Conservation (phyloP, 2,888 invertebrate genomes). For the Tipula confusa region DNA sequence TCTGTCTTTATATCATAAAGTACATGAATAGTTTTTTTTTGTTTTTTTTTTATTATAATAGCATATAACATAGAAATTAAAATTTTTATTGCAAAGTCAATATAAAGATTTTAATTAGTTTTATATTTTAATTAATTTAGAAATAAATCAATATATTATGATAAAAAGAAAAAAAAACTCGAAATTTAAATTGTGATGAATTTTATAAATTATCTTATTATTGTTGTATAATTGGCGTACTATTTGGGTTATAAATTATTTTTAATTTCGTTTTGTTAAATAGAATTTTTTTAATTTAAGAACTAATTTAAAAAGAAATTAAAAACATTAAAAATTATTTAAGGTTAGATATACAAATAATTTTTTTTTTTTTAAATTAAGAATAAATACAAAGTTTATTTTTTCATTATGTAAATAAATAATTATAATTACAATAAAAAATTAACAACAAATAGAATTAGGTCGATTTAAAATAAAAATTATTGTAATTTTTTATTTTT, state of each 20-base stretch:
- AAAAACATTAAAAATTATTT: too few relatives aligned
- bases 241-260: slow-evolving; percentile 20
- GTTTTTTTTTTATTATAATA: too few relatives aligned
- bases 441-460: background rate
- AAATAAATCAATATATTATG: background rate
- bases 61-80: background rate
- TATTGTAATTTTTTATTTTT: background rate
- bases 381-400: background rate
- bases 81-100: background rate
- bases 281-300: background rate
- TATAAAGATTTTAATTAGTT: background rate
- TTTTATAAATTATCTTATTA: slow-evolving; percentile 25
- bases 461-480: background rate
- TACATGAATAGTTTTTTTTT: background rate
- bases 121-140: background rate
- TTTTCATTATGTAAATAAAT: background rate
- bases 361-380: background rate
- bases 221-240: background rate
- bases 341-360: background rate
- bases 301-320: background rate
- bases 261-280: too few relatives aligned
- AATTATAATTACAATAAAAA: background rate
- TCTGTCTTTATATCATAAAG: background rate
- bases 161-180: background rate
- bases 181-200: background rate